Percentiles rank a stretch among this genome's conserved stretches.
phyloP scores from a whole-genome alignment of 2,113 vertebrate genomes.

The Oostethus manadensis region DNA sequence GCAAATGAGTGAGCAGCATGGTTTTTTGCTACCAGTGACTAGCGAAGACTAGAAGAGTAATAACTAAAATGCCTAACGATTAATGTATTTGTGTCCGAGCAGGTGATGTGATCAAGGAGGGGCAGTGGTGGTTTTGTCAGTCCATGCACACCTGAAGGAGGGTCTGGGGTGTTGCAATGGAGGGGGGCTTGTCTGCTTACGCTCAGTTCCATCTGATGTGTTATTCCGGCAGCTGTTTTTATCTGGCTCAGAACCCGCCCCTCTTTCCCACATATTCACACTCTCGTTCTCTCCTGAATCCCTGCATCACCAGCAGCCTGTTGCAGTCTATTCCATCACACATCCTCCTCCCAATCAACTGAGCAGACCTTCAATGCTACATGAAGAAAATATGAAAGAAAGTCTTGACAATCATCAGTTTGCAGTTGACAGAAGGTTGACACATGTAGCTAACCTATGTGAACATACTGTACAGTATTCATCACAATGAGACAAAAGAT shows the following conservation, averaged over 20 bases:
- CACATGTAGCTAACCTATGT: slow-evolving; percentile 19
- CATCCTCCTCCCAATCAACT: slow-evolving; percentile 44
- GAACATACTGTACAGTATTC: slow-evolving; percentile 29
- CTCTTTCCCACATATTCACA: slow-evolving; percentile 25
- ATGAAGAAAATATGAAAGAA: slow-evolving; percentile 7
- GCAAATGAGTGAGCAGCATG: no score
- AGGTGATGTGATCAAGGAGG: slow-evolving; percentile 38
- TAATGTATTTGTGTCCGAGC: slow-evolving; percentile 33
- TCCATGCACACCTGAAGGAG: slow-evolving; percentile 50
- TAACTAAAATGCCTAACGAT: neutral
- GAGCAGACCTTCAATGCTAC: neutral
- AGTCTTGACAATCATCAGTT: slow-evolving; percentile 8
- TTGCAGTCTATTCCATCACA: slow-evolving; percentile 45
- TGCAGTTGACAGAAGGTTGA: slow-evolving; percentile 19
- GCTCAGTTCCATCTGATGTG: slow-evolving; percentile 37
- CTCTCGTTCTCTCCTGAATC: slow-evolving; percentile 13
- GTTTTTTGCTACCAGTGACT: no score
- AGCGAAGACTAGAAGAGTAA: no score
- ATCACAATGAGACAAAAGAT: slow-evolving; percentile 11
- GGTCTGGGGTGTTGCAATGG: neutral
- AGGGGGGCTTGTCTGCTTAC: slow-evolving; percentile 50
- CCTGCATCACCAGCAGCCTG: slow-evolving; percentile 15
- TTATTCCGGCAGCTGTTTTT: slow-evolving; percentile 54
- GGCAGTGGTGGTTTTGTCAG: slow-evolving; percentile 23
- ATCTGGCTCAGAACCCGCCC: slow-evolving; percentile 41